These are phyloP conservation scores for Rhinopomastus cyanomelas DNA, from an alignment of 2,113 vertebrate species.

Conservation along the genomic window DNA sequence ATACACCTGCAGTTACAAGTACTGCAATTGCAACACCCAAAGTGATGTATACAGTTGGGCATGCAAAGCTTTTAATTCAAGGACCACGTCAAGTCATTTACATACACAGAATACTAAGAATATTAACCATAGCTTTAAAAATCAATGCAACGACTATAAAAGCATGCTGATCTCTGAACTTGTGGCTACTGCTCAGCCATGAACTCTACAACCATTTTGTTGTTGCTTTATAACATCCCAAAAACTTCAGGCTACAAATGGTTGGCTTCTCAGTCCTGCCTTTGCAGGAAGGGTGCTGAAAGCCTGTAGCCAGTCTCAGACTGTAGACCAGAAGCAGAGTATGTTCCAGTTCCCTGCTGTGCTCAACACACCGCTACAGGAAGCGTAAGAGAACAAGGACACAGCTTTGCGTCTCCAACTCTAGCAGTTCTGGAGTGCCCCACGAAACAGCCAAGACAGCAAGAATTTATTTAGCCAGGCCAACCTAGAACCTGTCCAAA, in stretches of 20 bases:
- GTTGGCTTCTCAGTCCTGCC: not conserved
- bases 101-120: not conserved
- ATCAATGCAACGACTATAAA: not conserved
- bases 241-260: not conserved
- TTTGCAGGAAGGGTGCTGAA: not conserved
- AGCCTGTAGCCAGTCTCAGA: not conserved
- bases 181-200: not conserved
- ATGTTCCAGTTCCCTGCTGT: conserved; percentile 27
- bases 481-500: not conserved
- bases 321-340: not conserved
- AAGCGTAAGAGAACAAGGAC: not conserved
- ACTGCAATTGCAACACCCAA: not conserved
- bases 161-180: not conserved
- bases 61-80: not conserved
- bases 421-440: not conserved
- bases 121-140: not conserved
- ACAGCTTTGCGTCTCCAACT: not conserved
- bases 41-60: not conserved
- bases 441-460: not conserved
- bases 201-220: not conserved
- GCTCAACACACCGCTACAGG: not conserved
- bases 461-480: not conserved
- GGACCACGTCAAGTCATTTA: not conserved
- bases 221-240: not conserved
- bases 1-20: not conserved